A percentile compares a stretch with the other conserved stretches of the same genome.
Conservation (phyloP, 2,888 invertebrate species). For the Smittia sp. region DNA sequence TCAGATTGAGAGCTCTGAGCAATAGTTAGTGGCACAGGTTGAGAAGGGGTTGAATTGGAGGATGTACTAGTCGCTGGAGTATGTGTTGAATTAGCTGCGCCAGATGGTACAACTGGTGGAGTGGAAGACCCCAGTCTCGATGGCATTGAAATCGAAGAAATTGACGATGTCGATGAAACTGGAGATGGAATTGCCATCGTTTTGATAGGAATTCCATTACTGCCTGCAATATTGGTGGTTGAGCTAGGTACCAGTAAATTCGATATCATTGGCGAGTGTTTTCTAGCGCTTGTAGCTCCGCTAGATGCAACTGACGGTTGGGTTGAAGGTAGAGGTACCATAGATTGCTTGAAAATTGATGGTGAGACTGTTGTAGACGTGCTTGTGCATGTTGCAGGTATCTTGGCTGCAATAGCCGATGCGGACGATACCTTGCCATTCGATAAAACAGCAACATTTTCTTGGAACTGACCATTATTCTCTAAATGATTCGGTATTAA, state of each 20-base stretch:
- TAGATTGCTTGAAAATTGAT: constrained; percentile 12
- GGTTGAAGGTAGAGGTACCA: constrained; percentile 41
- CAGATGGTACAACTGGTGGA: constrained; percentile 55
- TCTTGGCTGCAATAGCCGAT: constrained; percentile 42
- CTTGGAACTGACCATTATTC: constrained; percentile 17
- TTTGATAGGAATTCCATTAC: constrained; percentile 52
- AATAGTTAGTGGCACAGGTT: too few relatives aligned
- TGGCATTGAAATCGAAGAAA: constrained; percentile 45
- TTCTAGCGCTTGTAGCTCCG: constrained; percentile 55
- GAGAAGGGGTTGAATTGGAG: constrained; percentile 41
- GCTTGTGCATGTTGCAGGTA: constrained; percentile 45
- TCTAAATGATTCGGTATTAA: constrained; percentile 46
- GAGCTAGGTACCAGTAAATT: constrained; percentile 48
- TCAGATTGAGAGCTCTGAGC: too few relatives aligned
- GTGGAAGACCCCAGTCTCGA: constrained; percentile 56
- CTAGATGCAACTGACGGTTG: constrained; percentile 49
- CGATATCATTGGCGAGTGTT: constrained; percentile 55
- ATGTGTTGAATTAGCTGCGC: constrained; percentile 51
- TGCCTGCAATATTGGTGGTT: constrained; percentile 48
- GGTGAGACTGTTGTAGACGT: constrained; percentile 43
- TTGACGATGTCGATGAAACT: constrained; percentile 55
- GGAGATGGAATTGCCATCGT: constrained; percentile 47
- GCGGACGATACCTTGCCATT: constrained; percentile 46
- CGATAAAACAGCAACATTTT: background rate
- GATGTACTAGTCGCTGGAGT: constrained; percentile 58